phyloP scores from a whole-genome alignment of 92 coral and sea anemone species.

The Epizoanthus rinbou region DNA sequence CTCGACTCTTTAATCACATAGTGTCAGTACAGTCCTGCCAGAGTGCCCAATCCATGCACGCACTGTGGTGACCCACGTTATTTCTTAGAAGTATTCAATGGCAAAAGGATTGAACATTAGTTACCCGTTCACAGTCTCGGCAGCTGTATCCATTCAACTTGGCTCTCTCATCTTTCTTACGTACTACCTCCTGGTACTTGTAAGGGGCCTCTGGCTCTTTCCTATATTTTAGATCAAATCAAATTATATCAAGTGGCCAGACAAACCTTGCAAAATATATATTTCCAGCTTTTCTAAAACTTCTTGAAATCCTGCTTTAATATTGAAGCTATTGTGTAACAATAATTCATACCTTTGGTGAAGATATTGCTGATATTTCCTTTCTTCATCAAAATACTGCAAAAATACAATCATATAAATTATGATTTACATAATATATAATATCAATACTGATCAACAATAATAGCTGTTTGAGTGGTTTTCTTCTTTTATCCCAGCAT shows the following conservation, averaged over 20 bases:
- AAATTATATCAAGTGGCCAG: neutral
- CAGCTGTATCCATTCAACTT: conserved; percentile 93
- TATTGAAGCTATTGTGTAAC: neutral
- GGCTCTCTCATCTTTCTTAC: conserved; percentile 85
- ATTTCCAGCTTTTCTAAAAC: no score
- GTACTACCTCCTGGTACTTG: conserved; percentile 87
- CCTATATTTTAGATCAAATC: conserved; percentile 16
- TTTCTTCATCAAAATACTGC: conserved; percentile 31
- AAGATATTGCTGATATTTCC: conserved; percentile 25
- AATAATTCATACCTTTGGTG: conserved; percentile 19
- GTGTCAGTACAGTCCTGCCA: no score
- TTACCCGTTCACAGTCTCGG: conserved; percentile 91
- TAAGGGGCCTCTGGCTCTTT: conserved; percentile 59
- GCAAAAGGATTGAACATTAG: neutral
- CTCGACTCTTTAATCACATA: no score
- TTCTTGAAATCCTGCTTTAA: no score
- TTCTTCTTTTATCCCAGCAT: no score
- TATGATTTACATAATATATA: no score
- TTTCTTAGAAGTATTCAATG: neutral
- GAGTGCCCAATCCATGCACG: no score
- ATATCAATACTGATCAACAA: no score
- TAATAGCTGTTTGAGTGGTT: no score
- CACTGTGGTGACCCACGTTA: no score
- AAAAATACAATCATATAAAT: neutral
- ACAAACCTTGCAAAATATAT: neutral